Percentiles rank a stretch among this genome's conserved stretches.
Conservation (phyloP, 2,797 vertebrate species). For the Chrosomus eos region DNA sequence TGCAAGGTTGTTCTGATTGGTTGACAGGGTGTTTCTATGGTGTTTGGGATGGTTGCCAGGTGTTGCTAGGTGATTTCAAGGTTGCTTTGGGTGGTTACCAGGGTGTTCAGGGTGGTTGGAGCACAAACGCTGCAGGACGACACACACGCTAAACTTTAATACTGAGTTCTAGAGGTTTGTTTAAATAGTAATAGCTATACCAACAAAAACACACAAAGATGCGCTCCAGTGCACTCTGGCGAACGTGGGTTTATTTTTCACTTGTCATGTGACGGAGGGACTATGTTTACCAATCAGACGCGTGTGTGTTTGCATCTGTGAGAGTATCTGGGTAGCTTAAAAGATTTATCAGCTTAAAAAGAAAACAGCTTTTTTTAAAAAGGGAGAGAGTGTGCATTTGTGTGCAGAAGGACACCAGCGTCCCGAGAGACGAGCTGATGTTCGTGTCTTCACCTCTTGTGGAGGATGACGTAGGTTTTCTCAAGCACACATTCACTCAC, state of each 20-base stretch:
- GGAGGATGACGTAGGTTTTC: not conserved
- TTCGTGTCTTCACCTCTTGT: not conserved
- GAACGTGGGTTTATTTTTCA: not conserved
- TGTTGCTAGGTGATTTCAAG: not conserved
- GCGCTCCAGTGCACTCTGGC: not conserved
- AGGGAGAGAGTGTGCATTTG: constrained; percentile 3
- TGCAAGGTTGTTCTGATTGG: not conserved
- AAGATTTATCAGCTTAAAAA: constrained; percentile 44
- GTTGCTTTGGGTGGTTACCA: not conserved
- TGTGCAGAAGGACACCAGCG: not conserved
- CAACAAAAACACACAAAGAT: not conserved
- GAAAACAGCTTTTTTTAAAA: constrained; percentile 9
- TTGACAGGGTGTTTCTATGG: not conserved
- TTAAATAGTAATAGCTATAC: not conserved
- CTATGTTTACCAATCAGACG: constrained; percentile 21
- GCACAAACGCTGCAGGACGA: not conserved
- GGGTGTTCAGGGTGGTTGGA: not conserved
- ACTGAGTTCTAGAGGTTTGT: not conserved
- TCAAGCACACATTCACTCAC: not conserved
- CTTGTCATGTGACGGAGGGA: constrained; percentile 2
- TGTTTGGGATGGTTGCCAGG: not conserved
- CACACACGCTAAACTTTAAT: not conserved
- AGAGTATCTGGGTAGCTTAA: constrained; percentile 39
- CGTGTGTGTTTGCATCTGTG: constrained; percentile 9
- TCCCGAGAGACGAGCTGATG: constrained; percentile 18